phyloP scores from a whole-genome alignment of 2,797 vertebrate species.

The Melanogrammus aeglefinus region DNA sequence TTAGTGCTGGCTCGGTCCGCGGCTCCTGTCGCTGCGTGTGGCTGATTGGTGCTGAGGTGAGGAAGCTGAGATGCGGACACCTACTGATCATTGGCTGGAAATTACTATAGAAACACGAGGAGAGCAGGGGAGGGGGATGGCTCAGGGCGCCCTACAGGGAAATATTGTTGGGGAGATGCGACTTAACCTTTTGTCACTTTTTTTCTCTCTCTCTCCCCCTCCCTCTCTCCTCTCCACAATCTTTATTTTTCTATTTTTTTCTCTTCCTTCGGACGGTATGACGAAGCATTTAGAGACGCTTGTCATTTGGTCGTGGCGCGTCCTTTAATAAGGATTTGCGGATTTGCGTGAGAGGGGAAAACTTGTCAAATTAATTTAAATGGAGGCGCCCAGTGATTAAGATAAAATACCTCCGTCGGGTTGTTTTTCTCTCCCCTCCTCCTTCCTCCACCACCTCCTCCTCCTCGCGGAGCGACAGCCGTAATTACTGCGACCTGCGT shows the following conservation, averaged over 20 bases:
- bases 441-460: not conserved
- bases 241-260: not conserved
- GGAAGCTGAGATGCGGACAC: constrained; percentile 88
- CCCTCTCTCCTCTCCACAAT: not conserved
- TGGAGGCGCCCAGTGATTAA: constrained; percentile 74
- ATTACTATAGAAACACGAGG: constrained; percentile 86
- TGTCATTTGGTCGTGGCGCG: constrained; percentile 53
- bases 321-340: constrained; percentile 64
- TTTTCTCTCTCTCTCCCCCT: not conserved
- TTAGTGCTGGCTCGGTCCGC: constrained; percentile 67
- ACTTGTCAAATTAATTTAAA: constrained; percentile 80
- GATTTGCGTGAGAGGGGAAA: constrained; percentile 41
- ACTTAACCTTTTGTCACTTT: constrained; percentile 45
- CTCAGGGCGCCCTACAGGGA: constrained; percentile 64
- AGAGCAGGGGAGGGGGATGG: constrained; percentile 76
- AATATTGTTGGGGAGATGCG: constrained; percentile 61
- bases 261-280: constrained; percentile 47
- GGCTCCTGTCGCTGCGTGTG: constrained; percentile 90
- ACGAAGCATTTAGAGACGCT: constrained; percentile 49
- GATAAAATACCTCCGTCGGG: constrained; percentile 71
- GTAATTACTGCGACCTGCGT: constrained; percentile 72
- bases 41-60: constrained; percentile 89
- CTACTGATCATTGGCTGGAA: constrained; percentile 92
- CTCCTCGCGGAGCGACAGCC: constrained; percentile 62
- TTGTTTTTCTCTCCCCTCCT: constrained; percentile 24